phyloP scores from a whole-genome alignment of 2,888 invertebrate species.

The Boloria selene region DNA sequence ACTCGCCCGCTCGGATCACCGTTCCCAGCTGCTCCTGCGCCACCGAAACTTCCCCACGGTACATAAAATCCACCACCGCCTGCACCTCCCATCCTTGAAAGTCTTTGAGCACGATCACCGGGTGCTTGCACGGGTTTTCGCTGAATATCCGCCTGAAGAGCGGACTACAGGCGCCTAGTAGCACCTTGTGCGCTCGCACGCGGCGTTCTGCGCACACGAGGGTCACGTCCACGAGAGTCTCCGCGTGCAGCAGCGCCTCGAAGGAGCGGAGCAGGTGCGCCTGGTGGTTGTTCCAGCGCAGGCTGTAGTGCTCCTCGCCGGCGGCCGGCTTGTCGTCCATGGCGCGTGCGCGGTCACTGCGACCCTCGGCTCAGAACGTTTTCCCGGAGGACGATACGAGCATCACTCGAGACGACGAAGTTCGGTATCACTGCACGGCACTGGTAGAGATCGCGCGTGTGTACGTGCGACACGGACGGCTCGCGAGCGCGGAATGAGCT shows the following conservation, averaged over 20 bases:
- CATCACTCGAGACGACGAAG: conserved; percentile 58
- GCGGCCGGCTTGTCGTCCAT: conserved; percentile 77
- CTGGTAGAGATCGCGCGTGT: conserved; percentile 60
- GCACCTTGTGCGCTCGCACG: conserved; percentile 94
- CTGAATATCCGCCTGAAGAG: conserved; percentile 94
- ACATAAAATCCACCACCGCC: conserved; percentile 96
- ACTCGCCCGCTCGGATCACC: conserved; percentile 93
- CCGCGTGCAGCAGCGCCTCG: conserved; percentile 93
- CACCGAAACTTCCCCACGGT: conserved; percentile 95
- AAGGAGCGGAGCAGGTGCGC: conserved; percentile 93
- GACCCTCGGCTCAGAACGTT: conserved; percentile 72
- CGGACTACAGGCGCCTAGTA: conserved; percentile 93
- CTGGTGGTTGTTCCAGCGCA: conserved; percentile 97
- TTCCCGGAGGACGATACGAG: conserved; percentile 64
- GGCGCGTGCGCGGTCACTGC: conserved; percentile 66
- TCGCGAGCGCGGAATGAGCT: conserved; percentile 63
- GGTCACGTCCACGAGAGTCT: conserved; percentile 94
- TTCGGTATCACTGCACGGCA: conserved; percentile 60
- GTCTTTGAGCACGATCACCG: conserved; percentile 95
- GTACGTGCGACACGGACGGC: conserved; percentile 63
- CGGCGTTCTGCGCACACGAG: conserved; percentile 93
- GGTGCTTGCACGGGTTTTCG: conserved; percentile 96
- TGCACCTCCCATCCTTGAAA: conserved; percentile 94
- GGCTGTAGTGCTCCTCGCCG: conserved; percentile 91
- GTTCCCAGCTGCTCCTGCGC: conserved; percentile 91